These are phyloP conservation scores for Hippopotamyrus pictus DNA, from an alignment of 2,797 vertebrate species.

Conservation along the genomic window DNA sequence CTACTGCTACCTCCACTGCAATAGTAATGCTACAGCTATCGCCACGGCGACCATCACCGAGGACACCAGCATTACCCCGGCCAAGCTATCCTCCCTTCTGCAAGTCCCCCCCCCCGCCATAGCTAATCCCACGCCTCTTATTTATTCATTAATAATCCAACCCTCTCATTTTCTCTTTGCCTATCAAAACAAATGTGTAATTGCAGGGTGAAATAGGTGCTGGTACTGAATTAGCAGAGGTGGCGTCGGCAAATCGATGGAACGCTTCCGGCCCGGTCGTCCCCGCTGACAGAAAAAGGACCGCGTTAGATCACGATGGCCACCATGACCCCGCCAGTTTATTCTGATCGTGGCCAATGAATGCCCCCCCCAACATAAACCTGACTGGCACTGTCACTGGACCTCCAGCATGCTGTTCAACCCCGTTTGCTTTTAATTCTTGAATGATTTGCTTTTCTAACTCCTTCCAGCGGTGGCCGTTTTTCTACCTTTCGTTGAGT, in stretches of 20 bases:
- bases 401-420: neutral
- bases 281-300: neutral
- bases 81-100: neutral
- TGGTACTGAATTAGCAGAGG: neutral
- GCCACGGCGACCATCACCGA: neutral
- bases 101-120: neutral
- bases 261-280: neutral
- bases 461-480: neutral
- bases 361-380: neutral
- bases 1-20: neutral
- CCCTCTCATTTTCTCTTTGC: neutral
- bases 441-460: neutral
- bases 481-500: neutral
- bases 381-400: neutral
- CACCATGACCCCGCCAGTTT: neutral
- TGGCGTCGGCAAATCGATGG: neutral
- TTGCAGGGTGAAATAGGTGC: neutral
- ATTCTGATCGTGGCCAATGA: neutral
- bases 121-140: neutral
- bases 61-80: neutral
- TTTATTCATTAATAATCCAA: neutral
- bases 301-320: neutral
- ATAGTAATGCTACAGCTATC: neutral
- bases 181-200: constrained; percentile 14
- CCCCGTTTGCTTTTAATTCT: neutral